Evolutionary conservation across 2,113 vertebrate species (phyloP), one percentile per base, ranked within the genome.

Genomic region (Aldabrachelys gigantea): DNA sequence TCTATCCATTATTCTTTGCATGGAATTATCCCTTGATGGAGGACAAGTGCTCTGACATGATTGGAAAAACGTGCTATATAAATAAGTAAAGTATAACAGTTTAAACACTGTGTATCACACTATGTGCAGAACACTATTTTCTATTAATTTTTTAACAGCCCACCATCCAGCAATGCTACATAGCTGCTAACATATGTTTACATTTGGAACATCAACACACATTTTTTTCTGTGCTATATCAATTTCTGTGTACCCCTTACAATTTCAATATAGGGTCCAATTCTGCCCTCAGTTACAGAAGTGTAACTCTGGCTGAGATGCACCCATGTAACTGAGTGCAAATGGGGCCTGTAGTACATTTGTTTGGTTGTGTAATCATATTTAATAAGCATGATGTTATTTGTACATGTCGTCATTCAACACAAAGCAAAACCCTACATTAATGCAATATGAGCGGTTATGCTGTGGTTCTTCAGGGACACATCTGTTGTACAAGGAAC

Each of bases 41-140:
- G 25, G 24, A n/a, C n/a, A 4, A 12, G n/a, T 62, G 84, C 82
- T 75, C 82, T 78, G 65, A 4, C 14, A 2, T 3, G 2, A n/a
- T 75, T 6, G 19, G 72, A 3, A 50, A 80, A 92, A 82, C 10
- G 29, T 5, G 0, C 0, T 80, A 88, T 88, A 82, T 53, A 84
- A 72, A 62, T 44, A 88, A 11, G 25, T 82, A 2, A 35, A 35
- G 14, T 59, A 38, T 10, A 50, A 52, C 41, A 83, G 62, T 79
- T 47, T 27, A 79, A 31, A 54, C 4, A 56, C 25, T 54, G 5
- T 19, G 2, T 44, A 21, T 85, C 56, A 31, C 56, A 31, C 85
- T 53, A 54, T 19, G 14, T 54, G 59, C 89, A 54, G 91, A 96
- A 79, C 72, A 87, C 38, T 75, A 75, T 75, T 75, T n/a, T 75